Percentiles rank a stretch among this genome's conserved stretches.
These are phyloP conservation scores for Coregonus ussuriensis DNA, from an alignment of 2,797 vertebrate species.

Conservation along the genomic window DNA sequence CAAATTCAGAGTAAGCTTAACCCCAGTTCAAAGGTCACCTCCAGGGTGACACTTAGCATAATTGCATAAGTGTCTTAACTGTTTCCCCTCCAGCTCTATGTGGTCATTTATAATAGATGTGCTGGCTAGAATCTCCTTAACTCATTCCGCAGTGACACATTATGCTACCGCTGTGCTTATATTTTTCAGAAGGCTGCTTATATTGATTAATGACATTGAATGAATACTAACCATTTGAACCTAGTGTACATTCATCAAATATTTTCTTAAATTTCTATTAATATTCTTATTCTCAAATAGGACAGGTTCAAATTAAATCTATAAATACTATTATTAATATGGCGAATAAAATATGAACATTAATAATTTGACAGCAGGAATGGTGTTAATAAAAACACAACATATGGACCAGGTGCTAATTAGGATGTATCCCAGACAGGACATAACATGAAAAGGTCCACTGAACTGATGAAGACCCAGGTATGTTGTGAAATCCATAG, in stretches of 20 bases:
- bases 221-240: constrained; percentile 73
- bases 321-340: constrained; percentile 68
- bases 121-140: constrained; percentile 67
- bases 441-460: constrained; percentile 54
- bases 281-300: constrained; percentile 70
- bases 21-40: constrained; percentile 77
- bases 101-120: constrained; percentile 79
- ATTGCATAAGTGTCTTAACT: constrained; percentile 84
- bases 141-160: constrained; percentile 72
- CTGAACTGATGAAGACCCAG: constrained; percentile 52
- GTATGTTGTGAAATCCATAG: constrained; percentile 70
- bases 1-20: constrained; percentile 80
- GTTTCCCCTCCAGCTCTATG: constrained; percentile 75
- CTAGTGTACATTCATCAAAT: constrained; percentile 71
- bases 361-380: constrained; percentile 72
- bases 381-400: constrained; percentile 72
- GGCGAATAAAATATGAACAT: constrained; percentile 71
- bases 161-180: constrained; percentile 73
- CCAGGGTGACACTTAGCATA: constrained; percentile 83
- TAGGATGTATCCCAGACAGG: constrained; percentile 60
- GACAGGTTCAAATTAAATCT: constrained; percentile 74
- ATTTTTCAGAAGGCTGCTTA: constrained; percentile 77
- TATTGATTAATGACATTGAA: constrained; percentile 78
- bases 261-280: constrained; percentile 72
- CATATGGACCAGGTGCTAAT: constrained; percentile 71